Conservation (phyloP, 2,113 vertebrate genomes). For the Entosphenus tridentatus region DNA sequence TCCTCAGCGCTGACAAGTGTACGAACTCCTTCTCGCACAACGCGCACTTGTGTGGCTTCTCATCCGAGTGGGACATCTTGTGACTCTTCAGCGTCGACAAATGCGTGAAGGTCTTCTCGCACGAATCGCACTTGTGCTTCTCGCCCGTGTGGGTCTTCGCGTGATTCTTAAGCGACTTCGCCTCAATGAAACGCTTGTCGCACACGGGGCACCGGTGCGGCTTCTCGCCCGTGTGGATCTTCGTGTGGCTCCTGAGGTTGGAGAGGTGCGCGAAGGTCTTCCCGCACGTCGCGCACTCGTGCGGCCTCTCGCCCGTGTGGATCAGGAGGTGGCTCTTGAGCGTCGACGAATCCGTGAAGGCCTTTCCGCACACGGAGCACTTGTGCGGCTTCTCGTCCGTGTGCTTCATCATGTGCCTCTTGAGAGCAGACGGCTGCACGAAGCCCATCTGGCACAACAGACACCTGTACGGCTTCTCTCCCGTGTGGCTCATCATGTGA, state of each 20-base stretch:
- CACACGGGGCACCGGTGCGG: background rate
- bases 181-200: background rate
- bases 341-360: background rate
- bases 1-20: conserved; percentile 56
- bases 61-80: conserved; percentile 35
- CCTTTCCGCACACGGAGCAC: background rate
- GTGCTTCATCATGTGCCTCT: conserved; percentile 4
- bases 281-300: background rate
- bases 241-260: background rate
- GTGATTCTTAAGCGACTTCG: background rate
- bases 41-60: conserved; percentile 26
- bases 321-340: background rate
- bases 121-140: background rate
- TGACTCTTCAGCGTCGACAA: conserved; percentile 26
- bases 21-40: conserved; percentile 58
- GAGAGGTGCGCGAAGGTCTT: background rate
- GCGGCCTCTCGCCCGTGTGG: background rate
- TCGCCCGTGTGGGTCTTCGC: conserved; percentile 1
- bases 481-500: background rate
- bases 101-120: background rate
- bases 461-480: background rate
- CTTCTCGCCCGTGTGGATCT: conserved; percentile 3
- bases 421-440: background rate
- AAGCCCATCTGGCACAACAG: background rate
- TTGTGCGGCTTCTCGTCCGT: conserved; percentile 1